A percentile compares a stretch with the other conserved stretches of the same genome.
Evolutionary conservation across 2,113 vertebrate genomes (phyloP).

Genomic region (Cavia porcellus): DNA sequence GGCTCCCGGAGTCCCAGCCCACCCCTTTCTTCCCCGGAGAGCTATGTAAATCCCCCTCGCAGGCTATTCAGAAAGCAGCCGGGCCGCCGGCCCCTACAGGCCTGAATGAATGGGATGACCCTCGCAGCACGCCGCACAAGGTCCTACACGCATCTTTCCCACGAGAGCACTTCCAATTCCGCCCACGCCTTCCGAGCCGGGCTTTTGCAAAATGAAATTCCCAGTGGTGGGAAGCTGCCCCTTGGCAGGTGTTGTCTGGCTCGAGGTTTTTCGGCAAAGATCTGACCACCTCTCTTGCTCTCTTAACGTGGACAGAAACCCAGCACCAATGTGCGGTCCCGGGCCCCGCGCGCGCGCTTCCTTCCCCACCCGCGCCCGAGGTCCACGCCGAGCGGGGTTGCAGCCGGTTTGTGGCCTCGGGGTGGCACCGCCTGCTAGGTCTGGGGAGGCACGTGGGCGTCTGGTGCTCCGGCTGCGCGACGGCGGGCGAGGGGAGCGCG

Average conservation of each 20-base stretch:
- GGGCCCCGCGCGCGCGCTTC: neutral
- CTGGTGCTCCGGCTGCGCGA: neutral
- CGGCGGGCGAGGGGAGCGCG: neutral
- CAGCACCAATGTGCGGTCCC: neutral
- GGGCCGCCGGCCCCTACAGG: neutral
- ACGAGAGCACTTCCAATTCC: neutral
- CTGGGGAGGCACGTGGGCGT: neutral
- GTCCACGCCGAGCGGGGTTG: neutral
- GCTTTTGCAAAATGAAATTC: neutral
- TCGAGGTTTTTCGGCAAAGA: neutral
- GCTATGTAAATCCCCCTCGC: constrained; percentile 40
- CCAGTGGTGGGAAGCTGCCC: neutral
- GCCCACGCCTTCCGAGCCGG: neutral
- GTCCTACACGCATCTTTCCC: constrained; percentile 49
- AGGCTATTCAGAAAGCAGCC: constrained; percentile 57
- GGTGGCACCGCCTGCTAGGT: neutral
- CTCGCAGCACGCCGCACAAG: neutral
- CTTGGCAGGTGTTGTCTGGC: neutral
- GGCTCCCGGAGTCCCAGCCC: neutral
- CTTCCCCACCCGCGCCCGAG: neutral
- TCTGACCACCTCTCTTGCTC: neutral
- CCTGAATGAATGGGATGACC: neutral
- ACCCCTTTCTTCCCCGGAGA: constrained; percentile 39
- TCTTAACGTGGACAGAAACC: neutral
- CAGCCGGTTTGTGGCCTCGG: neutral